These are phyloP conservation scores for Tipula unca DNA, from an alignment of 2,888 invertebrate species.

Conservation along the genomic window DNA sequence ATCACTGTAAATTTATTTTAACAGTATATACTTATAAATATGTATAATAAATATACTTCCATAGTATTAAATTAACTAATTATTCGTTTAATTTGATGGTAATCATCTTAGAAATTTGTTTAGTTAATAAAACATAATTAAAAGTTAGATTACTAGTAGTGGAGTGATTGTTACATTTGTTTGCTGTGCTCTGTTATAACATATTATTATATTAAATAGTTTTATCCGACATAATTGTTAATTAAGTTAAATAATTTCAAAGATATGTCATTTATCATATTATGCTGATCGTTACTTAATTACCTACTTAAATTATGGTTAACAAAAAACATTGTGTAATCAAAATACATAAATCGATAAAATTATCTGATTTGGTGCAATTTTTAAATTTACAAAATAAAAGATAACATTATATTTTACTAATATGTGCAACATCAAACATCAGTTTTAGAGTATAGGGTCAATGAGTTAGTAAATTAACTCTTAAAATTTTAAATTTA, in stretches of 20 bases:
- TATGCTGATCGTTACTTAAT: not conserved
- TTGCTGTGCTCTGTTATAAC: not conserved
- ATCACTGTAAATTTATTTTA: too few relatives aligned
- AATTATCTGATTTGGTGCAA: too few relatives aligned
- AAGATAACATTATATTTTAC: too few relatives aligned
- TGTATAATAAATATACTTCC: too few relatives aligned
- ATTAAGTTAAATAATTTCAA: not conserved
- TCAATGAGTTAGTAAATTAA: too few relatives aligned
- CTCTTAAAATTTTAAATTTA: too few relatives aligned
- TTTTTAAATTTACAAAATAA: too few relatives aligned
- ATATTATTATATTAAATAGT: not conserved
- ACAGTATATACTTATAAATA: too few relatives aligned
- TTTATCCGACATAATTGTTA: not conserved
- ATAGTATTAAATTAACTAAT: not conserved
- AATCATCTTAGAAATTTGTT: not conserved
- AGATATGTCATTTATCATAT: not conserved
- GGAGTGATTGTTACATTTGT: not conserved
- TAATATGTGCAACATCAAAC: too few relatives aligned
- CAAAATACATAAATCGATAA: not conserved
- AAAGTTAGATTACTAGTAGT: not conserved
- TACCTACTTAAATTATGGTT: not conserved
- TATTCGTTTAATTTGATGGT: not conserved
- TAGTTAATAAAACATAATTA: not conserved
- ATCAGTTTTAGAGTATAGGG: too few relatives aligned
- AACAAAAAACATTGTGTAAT: not conserved